Evolutionary conservation across 2,113 vertebrate species (phyloP).

Genomic region (Mustelus asterias): DNA sequence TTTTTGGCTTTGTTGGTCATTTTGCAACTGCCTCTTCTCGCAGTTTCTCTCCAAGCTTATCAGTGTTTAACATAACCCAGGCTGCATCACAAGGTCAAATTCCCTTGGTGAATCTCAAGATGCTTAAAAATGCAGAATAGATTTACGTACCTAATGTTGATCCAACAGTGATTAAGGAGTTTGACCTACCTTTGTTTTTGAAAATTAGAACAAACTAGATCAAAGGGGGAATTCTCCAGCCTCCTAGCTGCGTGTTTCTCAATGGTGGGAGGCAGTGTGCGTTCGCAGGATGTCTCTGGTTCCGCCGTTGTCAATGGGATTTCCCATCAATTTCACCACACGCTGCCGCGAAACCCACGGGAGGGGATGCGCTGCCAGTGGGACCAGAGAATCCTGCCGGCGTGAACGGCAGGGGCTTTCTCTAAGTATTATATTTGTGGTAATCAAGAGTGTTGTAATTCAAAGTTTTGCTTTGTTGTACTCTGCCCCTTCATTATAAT

Average conservation of each 20-base stretch:
- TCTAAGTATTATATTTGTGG: not conserved
- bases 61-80: not conserved
- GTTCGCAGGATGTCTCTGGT: too few relatives aligned
- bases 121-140: not conserved
- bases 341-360: too few relatives aligned
- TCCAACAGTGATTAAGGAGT: not conserved
- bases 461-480: not conserved
- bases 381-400: too few relatives aligned
- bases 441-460: not conserved
- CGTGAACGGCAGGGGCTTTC: too few relatives aligned
- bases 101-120: not conserved
- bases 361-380: too few relatives aligned
- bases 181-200: not conserved
- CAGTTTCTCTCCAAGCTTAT: not conserved
- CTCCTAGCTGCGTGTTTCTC: too few relatives aligned
- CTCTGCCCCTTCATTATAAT: not conserved
- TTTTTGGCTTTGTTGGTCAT: not conserved
- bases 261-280: too few relatives aligned
- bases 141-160: not conserved
- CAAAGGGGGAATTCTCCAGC: not conserved
- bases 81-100: not conserved
- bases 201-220: not conserved
- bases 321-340: too few relatives aligned
- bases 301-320: too few relatives aligned
- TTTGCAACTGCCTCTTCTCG: not conserved